Evolutionary conservation across 2,113 vertebrate genomes (phyloP).

Genomic region (Melierax canorus): DNA sequence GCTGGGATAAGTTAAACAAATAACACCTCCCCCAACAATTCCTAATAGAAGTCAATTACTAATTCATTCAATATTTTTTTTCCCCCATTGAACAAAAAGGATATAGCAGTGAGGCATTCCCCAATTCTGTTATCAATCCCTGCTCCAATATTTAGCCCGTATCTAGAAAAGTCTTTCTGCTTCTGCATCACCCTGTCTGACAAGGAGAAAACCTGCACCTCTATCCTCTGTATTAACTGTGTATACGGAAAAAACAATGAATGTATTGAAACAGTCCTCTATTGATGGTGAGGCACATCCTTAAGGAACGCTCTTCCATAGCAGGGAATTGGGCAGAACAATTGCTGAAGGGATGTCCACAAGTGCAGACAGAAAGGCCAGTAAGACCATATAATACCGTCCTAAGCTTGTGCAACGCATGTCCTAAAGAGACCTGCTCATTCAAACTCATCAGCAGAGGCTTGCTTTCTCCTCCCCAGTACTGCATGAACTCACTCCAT

Average conservation of each 20-base stretch:
- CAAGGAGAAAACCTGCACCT: neutral
- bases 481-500: neutral
- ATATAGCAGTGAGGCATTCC: neutral
- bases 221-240: neutral
- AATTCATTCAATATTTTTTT: neutral
- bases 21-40: neutral
- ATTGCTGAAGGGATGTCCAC: neutral
- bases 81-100: accelerated
- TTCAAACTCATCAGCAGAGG: neutral
- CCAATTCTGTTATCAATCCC: neutral
- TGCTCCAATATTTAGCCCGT: neutral
- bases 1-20: neutral
- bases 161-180: neutral
- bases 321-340: accelerated
- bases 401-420: neutral
- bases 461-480: neutral
- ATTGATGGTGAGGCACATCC: neutral
- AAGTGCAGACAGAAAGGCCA: neutral
- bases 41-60: neutral
- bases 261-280: neutral
- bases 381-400: neutral
- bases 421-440: neutral
- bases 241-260: neutral
- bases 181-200: neutral
- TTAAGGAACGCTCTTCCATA: neutral